Conservation (phyloP, 2,888 invertebrate species). For the Limnephilus auricula region DNA sequence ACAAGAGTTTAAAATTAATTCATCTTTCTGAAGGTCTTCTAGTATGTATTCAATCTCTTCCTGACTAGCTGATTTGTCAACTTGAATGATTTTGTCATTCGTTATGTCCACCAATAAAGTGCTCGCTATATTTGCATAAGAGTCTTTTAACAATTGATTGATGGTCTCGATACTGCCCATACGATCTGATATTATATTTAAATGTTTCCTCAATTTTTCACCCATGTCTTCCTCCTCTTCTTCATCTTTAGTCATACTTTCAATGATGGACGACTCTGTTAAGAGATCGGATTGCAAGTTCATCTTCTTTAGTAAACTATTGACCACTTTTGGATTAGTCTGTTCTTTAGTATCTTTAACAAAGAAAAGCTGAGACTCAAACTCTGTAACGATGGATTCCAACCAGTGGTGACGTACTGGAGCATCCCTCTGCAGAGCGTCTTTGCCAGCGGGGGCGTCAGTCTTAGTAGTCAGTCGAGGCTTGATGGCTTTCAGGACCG, state of each 20-base stretch:
- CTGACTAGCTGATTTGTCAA: neutral
- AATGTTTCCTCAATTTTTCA: constrained; percentile 25
- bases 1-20: constrained; percentile 24
- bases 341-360: constrained; percentile 26
- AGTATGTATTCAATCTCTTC: neutral
- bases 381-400: constrained; percentile 47
- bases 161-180: constrained; percentile 32
- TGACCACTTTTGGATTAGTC: neutral
- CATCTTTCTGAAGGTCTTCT: constrained; percentile 18
- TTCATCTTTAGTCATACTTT: neutral
- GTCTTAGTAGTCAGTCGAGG: neutral
- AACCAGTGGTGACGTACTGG: constrained; percentile 41
- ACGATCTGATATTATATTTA: constrained; percentile 9
- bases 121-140: constrained; percentile 17
- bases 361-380: constrained; percentile 38
- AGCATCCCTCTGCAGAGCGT: neutral
- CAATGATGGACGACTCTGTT: neutral
- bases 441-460: neutral
- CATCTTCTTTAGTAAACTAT: constrained; percentile 19
- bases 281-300: neutral
- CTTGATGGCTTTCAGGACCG: neutral
- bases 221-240: neutral
- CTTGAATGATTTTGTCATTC: neutral
- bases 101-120: constrained; percentile 17
- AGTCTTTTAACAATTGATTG: constrained; percentile 35